Base-by-base conservation (phyloP, 2,113 vertebrate genomes). In the Pachycephala philippinensis region DNA sequence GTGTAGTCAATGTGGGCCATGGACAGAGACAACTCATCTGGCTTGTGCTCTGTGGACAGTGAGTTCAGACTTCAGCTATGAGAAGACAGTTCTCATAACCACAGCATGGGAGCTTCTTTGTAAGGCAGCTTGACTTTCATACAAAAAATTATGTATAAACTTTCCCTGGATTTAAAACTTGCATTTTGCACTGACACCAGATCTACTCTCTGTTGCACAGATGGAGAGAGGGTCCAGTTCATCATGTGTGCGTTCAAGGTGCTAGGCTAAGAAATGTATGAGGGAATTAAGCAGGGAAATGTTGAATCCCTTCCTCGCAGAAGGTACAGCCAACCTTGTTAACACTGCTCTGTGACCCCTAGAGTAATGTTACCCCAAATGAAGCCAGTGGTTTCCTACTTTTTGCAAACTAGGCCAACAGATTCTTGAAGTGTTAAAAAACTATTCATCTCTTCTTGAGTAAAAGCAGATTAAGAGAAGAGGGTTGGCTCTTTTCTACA, bases 391-490 rank as follows among this genome's bases (percentile, higher is more conserved):
- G 4, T n/a, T 94, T 57, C 45, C 31, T 59, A 6, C 52, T 70
- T 74, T n/a, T 63, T 47, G 44, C 39, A 81, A 95, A 89, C 44
- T 89, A 91, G 81, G 65, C 26, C 37, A 80, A n/a, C 6, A 74
- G 39, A 33, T 72, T 75, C 61, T 71, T 68, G 31, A 88, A 78
- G 26, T 35, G 27, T 74, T 93, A 74, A 77, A 89, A 84, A 82
- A 69, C 27, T 23, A 19, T 40, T 74, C 4, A 30, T 74, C 10
- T 50, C 20, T 77, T 79, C 22, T 71, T 54, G 59, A 76, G 33
- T 70, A 77, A 93, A 83, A 88, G 75, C 40, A 91, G 78, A 74
- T 86, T 95, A 88, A 85, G 77, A 69, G 82, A 54, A 88, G 30
- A 33, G 35, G 35, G 39, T 60, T 96, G 75, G 18, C 59, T 68